Percentiles rank a stretch among this genome's conserved stretches.
Conservation (phyloP, 2,888 invertebrate genomes). For the Cistogaster globosa region DNA sequence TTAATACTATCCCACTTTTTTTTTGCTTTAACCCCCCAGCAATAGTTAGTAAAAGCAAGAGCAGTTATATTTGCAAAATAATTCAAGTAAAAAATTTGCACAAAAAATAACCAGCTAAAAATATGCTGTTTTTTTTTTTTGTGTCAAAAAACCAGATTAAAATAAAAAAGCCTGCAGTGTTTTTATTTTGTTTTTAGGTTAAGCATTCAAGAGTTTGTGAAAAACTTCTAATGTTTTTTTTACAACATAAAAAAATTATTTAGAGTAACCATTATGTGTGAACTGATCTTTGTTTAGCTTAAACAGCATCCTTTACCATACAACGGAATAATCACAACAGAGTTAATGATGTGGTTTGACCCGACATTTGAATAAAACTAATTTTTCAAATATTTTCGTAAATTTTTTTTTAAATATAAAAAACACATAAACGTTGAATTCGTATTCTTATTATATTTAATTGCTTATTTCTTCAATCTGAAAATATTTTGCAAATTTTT, state of each 20-base stretch:
- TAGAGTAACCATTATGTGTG: neutral
- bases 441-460: no score
- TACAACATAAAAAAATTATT: neutral
- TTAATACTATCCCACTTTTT: neutral
- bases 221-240: neutral
- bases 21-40: constrained; percentile 6
- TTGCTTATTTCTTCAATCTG: no score
- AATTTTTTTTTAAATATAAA: neutral
- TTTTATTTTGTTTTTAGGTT: constrained; percentile 27
- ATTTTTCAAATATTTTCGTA: neutral
- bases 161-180: constrained; percentile 22
- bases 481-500: no score
- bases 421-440: no score
- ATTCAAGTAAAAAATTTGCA: constrained; percentile 13
- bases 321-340: constrained; percentile 5
- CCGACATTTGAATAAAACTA: constrained; percentile 23
- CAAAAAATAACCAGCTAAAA: neutral
- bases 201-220: constrained; percentile 11
- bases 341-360: constrained; percentile 23
- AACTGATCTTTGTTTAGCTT: constrained; percentile 28
- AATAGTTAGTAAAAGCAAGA: constrained; percentile 19
- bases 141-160: neutral
- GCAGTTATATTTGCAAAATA: constrained; percentile 18
- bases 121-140: neutral
- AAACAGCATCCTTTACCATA: constrained; percentile 16